Evolutionary conservation across 2,888 invertebrate genomes (phyloP), one percentile per base, ranked within the genome.

Genomic region (Aromia moschata): DNA sequence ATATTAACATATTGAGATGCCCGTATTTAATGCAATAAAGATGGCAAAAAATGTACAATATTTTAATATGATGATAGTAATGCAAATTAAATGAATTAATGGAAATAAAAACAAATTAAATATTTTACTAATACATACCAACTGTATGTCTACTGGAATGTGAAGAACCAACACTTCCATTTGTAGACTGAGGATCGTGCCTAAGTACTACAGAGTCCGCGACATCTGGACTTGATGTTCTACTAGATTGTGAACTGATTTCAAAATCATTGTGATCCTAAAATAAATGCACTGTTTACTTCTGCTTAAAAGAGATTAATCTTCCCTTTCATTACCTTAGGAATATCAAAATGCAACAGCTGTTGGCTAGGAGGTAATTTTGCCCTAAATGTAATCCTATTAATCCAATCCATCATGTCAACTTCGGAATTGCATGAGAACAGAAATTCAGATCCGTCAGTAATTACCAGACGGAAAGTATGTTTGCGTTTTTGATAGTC

Each of bases 401-500:
- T 90, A 11, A 94, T 89, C 96, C 96, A 97, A 59, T 94, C 94
- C 72, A 87, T 85, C 90, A 95, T 89, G 56, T 91, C 89, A 1
- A 86, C 87, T 52, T 88, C 85, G 40, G 85, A 87, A 4, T 86
- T 82, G 45, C 93, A 91, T 40, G 93, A 87, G 80, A 98, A 95
- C 63, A 98, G 83, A 82, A 92, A 98, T 82, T 97, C 96, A 0
- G 97, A 93, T 1, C 95, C 95, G 79, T 98, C 98, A 0, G 89
- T 89, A 68, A 95, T 86, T 47, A 87, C 85, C 57, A 98, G 82
- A 40, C 97, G 88, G 84, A 96, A 96, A 25, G 97, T 96, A 77
- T 96, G 86, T 76, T 96, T 95, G 76, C 94, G 90, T 81, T 98
- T 98, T 10, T 93, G 94, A 82, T 98, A 98, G 82, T 98, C 96